Percentiles rank a stretch among this genome's conserved stretches.
Conservation (phyloP, 2,888 invertebrate species). For the Cryptus armator region DNA sequence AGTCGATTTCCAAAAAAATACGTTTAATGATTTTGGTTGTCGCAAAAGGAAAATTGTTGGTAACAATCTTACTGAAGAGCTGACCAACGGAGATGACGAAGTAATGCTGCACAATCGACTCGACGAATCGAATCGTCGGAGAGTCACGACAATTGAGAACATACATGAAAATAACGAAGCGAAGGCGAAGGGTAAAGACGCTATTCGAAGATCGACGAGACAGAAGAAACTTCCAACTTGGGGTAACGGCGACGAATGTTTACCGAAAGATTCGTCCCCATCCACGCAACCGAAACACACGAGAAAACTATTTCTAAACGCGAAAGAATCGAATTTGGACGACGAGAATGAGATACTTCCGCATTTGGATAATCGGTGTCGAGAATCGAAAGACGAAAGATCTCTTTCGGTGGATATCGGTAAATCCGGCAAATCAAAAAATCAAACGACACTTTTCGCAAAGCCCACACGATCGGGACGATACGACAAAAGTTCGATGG, state of each 20-base stretch:
- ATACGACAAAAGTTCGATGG: neutral
- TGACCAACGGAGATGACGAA: neutral
- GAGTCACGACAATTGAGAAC: neutral
- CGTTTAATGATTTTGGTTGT: neutral
- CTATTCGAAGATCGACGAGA: constrained; percentile 27
- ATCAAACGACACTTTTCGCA: neutral
- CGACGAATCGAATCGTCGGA: constrained; percentile 24
- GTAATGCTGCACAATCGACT: neutral
- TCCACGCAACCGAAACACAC: neutral
- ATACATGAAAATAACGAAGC: neutral
- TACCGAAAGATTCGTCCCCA: neutral
- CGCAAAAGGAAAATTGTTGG: neutral
- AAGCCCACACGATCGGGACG: neutral
- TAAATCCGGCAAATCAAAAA: neutral
- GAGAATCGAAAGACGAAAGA: neutral
- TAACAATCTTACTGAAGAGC: neutral
- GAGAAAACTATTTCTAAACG: neutral
- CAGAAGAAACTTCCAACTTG: neutral
- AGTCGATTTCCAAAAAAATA: too few relatives aligned
- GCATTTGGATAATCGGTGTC: neutral
- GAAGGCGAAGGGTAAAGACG: neutral
- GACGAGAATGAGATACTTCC: neutral
- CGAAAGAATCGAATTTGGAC: neutral
- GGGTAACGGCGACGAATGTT: neutral
- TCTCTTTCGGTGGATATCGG: neutral